Evolutionary conservation across 2,888 invertebrate species (phyloP).

Genomic region (Trichacis sp.): DNA sequence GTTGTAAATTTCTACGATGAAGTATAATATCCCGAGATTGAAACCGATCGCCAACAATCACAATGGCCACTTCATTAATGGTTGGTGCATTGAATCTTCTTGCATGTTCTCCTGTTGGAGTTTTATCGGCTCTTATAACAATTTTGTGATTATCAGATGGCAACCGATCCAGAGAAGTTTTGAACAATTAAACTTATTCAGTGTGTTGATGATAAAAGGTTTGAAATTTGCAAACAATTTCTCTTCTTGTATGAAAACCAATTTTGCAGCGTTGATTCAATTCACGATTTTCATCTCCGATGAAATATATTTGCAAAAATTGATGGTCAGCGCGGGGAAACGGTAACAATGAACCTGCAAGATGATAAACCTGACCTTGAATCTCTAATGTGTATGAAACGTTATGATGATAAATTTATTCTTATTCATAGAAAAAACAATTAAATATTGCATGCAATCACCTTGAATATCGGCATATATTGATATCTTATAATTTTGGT

Average conservation of each 20-base stretch:
- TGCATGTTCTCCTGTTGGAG: constrained; percentile 22
- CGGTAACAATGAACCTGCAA: not conserved
- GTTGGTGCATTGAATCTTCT: not conserved
- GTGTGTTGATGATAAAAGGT: not conserved
- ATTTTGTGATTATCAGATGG: constrained; percentile 38
- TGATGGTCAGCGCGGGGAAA: not conserved
- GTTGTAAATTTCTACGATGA: not conserved
- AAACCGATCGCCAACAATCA: not conserved
- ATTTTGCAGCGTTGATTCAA: not conserved
- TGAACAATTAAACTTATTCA: constrained; percentile 39
- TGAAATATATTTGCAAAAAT: not conserved
- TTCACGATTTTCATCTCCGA: not conserved
- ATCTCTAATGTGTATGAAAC: no score
- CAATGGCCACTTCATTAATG: not conserved
- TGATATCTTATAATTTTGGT: not conserved
- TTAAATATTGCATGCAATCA: no score
- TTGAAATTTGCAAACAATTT: not conserved
- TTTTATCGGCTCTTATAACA: constrained; percentile 30
- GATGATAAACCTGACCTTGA: not conserved
- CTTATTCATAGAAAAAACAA: no score
- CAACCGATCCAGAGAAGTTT: constrained; percentile 48
- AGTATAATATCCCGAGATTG: not conserved
- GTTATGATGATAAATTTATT: no score
- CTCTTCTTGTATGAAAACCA: not conserved
- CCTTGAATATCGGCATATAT: not conserved